Percentiles rank a stretch among this genome's conserved stretches.
Evolutionary conservation across 1,140 invertebrate genomes (phyloP).

Genomic region (Sweltsa coloradensis): DNA sequence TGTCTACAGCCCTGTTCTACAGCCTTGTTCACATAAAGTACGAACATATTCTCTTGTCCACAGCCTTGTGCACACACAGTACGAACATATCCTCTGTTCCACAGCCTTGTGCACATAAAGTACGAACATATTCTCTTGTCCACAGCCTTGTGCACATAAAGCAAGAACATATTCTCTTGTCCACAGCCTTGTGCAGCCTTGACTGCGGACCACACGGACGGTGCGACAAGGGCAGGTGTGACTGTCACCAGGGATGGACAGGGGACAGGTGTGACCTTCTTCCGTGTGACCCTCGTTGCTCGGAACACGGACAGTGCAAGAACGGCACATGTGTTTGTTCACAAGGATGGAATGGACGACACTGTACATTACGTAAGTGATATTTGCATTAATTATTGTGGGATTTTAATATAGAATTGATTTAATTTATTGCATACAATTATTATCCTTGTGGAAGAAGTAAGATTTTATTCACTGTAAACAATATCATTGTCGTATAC

Average conservation of each 20-base stretch:
- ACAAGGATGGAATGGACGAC: slow-evolving; percentile 93
- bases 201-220: slow-evolving; percentile 84
- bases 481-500: too few species aligned
- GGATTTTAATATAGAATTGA: slow-evolving; percentile 11
- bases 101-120: too few species aligned
- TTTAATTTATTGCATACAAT: slow-evolving; percentile 1
- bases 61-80: too few species aligned
- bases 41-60: too few species aligned
- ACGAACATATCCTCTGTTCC: too few species aligned
- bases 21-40: too few species aligned
- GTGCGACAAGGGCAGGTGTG: slow-evolving; percentile 79
- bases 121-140: too few species aligned
- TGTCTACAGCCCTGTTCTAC: too few species aligned
- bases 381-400: not conserved
- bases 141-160: too few species aligned
- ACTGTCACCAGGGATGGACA: slow-evolving; percentile 82
- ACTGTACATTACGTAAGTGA: slow-evolving; percentile 90
- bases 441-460: not conserved
- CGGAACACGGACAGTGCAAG: slow-evolving; percentile 91
- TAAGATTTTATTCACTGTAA: too few species aligned
- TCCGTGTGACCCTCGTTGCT: slow-evolving; percentile 80
- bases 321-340: slow-evolving; percentile 95
- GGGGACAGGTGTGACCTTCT: slow-evolving; percentile 81
- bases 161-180: slow-evolving; percentile 3
- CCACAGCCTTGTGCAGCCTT: slow-evolving; percentile 70